These are phyloP conservation scores for Catharus ustulatus DNA, from an alignment of 2,797 vertebrate species.

Conservation along the genomic window DNA sequence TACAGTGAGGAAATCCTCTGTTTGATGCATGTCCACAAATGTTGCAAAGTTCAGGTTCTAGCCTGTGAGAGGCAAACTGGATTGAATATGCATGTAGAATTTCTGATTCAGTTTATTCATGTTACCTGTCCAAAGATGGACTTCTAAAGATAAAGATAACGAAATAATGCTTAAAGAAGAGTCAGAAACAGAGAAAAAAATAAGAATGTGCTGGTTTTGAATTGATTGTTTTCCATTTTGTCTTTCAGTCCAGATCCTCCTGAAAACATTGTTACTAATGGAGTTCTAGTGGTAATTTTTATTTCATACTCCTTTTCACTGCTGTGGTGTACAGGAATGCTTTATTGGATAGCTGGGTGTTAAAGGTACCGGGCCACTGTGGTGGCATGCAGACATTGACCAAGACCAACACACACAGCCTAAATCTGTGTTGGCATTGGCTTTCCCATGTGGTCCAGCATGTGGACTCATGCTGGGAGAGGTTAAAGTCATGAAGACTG, in stretches of 20 bases:
- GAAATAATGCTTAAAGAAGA: neutral
- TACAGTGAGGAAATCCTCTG: neutral
- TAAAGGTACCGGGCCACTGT: neutral
- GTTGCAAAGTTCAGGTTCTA: neutral
- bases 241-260: slow-evolving; percentile 79
- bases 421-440: neutral
- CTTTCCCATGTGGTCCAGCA: neutral
- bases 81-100: neutral
- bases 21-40: neutral
- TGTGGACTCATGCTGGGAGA: neutral
- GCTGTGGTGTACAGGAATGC: neutral
- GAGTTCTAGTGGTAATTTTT: slow-evolving; percentile 85
- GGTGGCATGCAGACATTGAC: neutral
- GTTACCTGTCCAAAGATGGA: neutral
- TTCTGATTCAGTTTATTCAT: neutral
- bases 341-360: neutral
- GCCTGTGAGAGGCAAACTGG: neutral
- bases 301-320: neutral
- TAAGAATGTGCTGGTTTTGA: neutral
- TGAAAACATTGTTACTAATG: slow-evolving; percentile 81
- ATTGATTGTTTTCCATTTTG: neutral
- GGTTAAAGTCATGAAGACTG: neutral
- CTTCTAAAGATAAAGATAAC: neutral
- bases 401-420: neutral
- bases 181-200: neutral